Percentiles rank a stretch among this genome's conserved stretches.
phyloP scores from a whole-genome alignment of 2,113 vertebrate species.

The Raja brachyura region DNA sequence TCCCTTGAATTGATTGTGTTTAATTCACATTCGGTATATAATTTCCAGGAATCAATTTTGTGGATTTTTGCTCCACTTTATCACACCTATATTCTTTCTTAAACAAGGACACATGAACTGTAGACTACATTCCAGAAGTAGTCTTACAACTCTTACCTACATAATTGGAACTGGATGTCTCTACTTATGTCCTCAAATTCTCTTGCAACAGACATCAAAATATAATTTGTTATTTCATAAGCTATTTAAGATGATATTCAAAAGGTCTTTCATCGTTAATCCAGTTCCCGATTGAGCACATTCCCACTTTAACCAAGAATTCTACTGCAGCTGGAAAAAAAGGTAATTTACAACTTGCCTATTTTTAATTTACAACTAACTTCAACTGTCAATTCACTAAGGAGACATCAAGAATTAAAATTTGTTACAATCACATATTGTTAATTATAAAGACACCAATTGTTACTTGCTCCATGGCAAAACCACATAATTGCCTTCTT shows the following conservation, averaged over 20 bases:
- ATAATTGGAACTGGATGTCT: too few species aligned
- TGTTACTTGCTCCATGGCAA: neutral
- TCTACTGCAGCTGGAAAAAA: conserved; percentile 59
- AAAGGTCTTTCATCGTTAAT: conserved; percentile 56
- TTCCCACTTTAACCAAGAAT: conserved; percentile 63
- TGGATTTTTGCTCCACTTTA: too few species aligned
- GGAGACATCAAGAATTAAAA: conserved; percentile 66
- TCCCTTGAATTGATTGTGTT: too few species aligned
- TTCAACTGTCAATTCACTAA: conserved; percentile 64
- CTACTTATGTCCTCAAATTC: too few species aligned
- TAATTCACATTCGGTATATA: too few species aligned
- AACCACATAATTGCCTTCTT: neutral
- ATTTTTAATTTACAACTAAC: conserved; percentile 52
- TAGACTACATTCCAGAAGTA: too few species aligned
- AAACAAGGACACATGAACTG: too few species aligned
- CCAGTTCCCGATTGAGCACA: conserved; percentile 65
- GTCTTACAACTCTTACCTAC: too few species aligned
- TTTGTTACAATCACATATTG: conserved; percentile 68
- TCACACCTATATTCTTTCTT: too few species aligned
- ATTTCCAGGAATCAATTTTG: too few species aligned
- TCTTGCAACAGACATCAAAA: too few species aligned
- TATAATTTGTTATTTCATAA: neutral
- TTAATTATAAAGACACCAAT: conserved; percentile 41
- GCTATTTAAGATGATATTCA: conserved; percentile 48
- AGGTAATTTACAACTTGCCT: conserved; percentile 26